These are phyloP conservation scores for Acipenser oxyrinchus DNA, from an alignment of 2,797 vertebrate species.

Conservation along the genomic window DNA sequence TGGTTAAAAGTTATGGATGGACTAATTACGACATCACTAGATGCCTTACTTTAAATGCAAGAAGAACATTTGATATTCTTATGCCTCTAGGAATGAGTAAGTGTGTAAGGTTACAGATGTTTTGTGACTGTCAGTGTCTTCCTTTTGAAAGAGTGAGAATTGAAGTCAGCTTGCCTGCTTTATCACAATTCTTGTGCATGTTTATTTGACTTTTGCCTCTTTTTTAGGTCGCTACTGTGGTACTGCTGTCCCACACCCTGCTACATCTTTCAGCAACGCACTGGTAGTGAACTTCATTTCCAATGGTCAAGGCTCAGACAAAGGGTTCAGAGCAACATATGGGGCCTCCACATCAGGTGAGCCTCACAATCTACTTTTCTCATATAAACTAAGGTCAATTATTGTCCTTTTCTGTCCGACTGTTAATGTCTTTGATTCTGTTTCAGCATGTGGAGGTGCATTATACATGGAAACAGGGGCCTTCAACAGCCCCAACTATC, in stretches of 20 bases:
- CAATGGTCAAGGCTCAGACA: slow-evolving; percentile 35
- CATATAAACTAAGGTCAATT: not conserved
- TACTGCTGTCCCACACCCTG: slow-evolving; percentile 65
- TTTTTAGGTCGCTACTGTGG: slow-evolving; percentile 80
- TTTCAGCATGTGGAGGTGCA: slow-evolving; percentile 78
- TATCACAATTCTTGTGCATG: not conserved
- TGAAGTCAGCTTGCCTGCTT: no score
- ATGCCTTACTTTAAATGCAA: no score
- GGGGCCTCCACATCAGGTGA: slow-evolving; percentile 77
- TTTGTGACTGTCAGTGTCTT: no score
- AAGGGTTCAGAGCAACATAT: slow-evolving; percentile 73
- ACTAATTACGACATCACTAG: no score
- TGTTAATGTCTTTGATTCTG: not conserved
- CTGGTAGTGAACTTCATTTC: slow-evolving; percentile 81
- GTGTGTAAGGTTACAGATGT: no score
- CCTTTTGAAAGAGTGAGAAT: no score
- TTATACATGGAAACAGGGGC: slow-evolving; percentile 76
- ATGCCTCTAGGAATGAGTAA: no score
- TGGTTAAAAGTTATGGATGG: no score
- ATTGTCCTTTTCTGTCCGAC: not conserved
- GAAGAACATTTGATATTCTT: no score
- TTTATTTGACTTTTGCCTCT: slow-evolving; percentile 1
- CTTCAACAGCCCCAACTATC: slow-evolving; percentile 86
- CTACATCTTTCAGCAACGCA: slow-evolving; percentile 76
- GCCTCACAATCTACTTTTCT: slow-evolving; percentile 8